Evolutionary conservation across 2,888 invertebrate species (phyloP), one percentile per base, ranked within the genome.

Genomic region (Calameuta idolon): DNA sequence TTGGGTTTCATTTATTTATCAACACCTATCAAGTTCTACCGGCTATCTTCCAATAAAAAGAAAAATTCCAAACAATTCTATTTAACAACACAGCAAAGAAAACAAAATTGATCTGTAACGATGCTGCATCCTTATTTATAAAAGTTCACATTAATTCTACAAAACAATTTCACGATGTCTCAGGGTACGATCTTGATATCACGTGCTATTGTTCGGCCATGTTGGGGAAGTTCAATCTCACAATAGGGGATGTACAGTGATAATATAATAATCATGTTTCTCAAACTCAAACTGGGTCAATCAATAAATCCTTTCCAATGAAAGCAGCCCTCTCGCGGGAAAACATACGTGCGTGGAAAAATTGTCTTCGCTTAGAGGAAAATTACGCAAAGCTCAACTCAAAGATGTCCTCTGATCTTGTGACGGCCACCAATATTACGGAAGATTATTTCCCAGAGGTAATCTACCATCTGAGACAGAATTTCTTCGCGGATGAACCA

Each of bases 401-500:
- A 55, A 87, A 83, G 81, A 90, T 90, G 90, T 88, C 90, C 81
- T 85, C 86, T 68, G 82, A 84, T 78, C 78, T 82, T 76, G 81
- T 93, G 90, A 92, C 92, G 79, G 92, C 92, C 82, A 90, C 90
- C 68, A 90, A 92, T 71, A 92, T 94, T 77, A 92, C 93, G 35
- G 91, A 92, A 83, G 90, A 92, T 71, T 92, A 92, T 81, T 94
- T 93, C 84, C 93, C 94, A 35, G 94, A 94, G 35, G 95, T 96
- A 75, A 94, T 97, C 81, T 91, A 93, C 35, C 96, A 96, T 89
- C 93, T 97, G 76, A 93, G 96, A 68, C 92, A 94, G 83, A 96
- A 94, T 88, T 96, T 96, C 92, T 97, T 97, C 90, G 95, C 96
- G 0, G 97, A 97, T 88, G 97, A 97, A 89, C 97, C 97, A 0